Evolutionary conservation across 2,888 invertebrate species (phyloP), one percentile per base, ranked within the genome.

Genomic region (Diarsia rubi): DNA sequence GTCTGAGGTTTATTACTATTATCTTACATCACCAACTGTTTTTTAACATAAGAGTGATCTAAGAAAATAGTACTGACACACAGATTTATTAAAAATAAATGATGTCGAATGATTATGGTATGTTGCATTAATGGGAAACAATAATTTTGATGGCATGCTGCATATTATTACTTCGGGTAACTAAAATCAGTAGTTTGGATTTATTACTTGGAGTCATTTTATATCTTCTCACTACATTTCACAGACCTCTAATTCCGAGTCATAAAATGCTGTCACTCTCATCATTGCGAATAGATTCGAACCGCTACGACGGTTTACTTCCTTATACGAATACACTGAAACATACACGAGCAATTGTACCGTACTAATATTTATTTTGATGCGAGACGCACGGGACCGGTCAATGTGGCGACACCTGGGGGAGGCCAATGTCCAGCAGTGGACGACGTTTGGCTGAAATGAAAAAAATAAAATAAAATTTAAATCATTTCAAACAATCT

Each of bases 161-260:
- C 14, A 57, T 47, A 27, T 54, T 64, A 79, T 69, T 52, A 27
- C 37, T 14, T 27, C 19, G 8, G 8, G 37, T 19, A 14, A 27
- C 49, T 52, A 45, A 47, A n/a, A 24, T 47, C 12, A 24, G 45
- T 64, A 45, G 63, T 65, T 52, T 52, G 14, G 21, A 66, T 82
- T 78, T 76, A 66, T 62, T 65, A 62, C 49, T 24, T 52, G 2
- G 21, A 52, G 9, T 21, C 14, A 42, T 77, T 82, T 78, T 82
- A 82, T 77, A 49, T 77, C 62, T 65, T 77, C 21, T 47, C 47
- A 37, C 45, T 68, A 77, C 47, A 76, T 78, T 78, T 78, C 47
- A n/a, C 60, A 66, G 52, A 77, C 14, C 24, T 44, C 60, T 47
- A 47, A 66, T 81, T 77, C 24, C 24, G 31, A 54, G 21, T 54